Evolutionary conservation across 2,888 invertebrate species (phyloP).

Genomic region (Sarcophaga carnaria): DNA sequence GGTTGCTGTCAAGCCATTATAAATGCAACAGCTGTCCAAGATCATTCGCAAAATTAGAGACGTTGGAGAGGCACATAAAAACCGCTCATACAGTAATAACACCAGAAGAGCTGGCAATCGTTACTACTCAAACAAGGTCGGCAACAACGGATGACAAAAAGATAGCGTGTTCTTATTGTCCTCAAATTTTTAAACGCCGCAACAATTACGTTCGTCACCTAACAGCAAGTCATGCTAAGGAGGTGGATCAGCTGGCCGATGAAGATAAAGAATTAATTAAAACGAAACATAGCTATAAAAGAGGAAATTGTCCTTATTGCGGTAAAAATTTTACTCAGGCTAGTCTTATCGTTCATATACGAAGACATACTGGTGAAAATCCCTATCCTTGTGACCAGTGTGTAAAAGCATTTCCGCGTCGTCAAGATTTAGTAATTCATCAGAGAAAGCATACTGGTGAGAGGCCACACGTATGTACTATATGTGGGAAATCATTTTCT

Average conservation of each 20-base stretch:
- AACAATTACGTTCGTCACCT: slow-evolving; percentile 84
- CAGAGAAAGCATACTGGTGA: slow-evolving; percentile 85
- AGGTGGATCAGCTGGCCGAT: slow-evolving; percentile 77
- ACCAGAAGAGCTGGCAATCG: slow-evolving; percentile 63
- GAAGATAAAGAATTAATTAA: slow-evolving; percentile 55
- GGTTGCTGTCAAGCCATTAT: slow-evolving; percentile 61
- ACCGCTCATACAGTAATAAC: slow-evolving; percentile 71
- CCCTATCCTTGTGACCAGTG: slow-evolving; percentile 85
- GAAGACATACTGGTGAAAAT: slow-evolving; percentile 86
- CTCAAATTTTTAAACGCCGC: slow-evolving; percentile 83
- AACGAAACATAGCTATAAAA: slow-evolving; percentile 75
- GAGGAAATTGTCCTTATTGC: slow-evolving; percentile 84
- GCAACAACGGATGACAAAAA: slow-evolving; percentile 54
- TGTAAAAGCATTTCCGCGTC: slow-evolving; percentile 85
- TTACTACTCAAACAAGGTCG: slow-evolving; percentile 42
- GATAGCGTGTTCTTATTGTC: slow-evolving; percentile 75
- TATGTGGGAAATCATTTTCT: slow-evolving; percentile 83
- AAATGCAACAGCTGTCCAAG: slow-evolving; percentile 74
- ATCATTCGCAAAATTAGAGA: slow-evolving; percentile 75
- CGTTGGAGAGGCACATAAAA: slow-evolving; percentile 74
- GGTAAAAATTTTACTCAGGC: slow-evolving; percentile 85
- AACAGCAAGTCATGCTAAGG: slow-evolving; percentile 75
- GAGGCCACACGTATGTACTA: slow-evolving; percentile 82
- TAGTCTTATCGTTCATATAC: slow-evolving; percentile 85
- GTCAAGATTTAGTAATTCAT: slow-evolving; percentile 84